phyloP scores from a whole-genome alignment of 2,888 invertebrate species.

The Nomada goodeniana region DNA sequence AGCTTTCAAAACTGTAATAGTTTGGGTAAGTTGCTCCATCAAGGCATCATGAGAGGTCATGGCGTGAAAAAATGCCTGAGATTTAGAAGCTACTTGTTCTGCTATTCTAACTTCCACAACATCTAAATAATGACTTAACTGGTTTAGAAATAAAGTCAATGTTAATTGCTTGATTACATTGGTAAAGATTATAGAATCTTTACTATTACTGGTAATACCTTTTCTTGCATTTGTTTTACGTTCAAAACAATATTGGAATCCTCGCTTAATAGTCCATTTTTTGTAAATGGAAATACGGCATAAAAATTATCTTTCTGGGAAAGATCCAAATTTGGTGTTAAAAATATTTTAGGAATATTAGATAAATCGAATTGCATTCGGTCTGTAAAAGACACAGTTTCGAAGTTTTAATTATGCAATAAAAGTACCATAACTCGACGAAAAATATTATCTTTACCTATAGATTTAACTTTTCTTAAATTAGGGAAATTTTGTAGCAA shows the following conservation, averaged over 20 bases:
- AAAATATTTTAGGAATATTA: constrained; percentile 94
- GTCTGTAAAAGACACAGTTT: constrained; percentile 81
- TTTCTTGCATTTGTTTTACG: constrained; percentile 91
- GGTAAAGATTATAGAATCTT: neutral
- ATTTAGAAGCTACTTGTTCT: constrained; percentile 96
- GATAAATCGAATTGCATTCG: constrained; percentile 85
- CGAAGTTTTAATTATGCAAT: constrained; percentile 15
- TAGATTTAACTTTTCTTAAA: constrained; percentile 82
- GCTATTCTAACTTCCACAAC: constrained; percentile 97
- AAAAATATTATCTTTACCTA: constrained; percentile 74
- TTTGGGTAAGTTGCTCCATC: constrained; percentile 96
- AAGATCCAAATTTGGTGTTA: constrained; percentile 91
- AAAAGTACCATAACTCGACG: constrained; percentile 26
- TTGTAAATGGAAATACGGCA: constrained; percentile 91
- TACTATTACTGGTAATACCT: constrained; percentile 83
- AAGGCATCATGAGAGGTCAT: constrained; percentile 99
- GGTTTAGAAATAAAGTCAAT: constrained; percentile 60
- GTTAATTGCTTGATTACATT: constrained; percentile 15
- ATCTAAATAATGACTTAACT: constrained; percentile 96
- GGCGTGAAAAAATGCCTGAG: constrained; percentile 98
- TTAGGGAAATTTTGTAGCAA: constrained; percentile 84
- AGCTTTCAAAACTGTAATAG: constrained; percentile 90
- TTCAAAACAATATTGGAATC: constrained; percentile 78
- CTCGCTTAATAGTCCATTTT: constrained; percentile 85
- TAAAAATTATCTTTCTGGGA: constrained; percentile 93